phyloP scores from a whole-genome alignment of 2,113 vertebrate species.

The Xenopus borealis region DNA sequence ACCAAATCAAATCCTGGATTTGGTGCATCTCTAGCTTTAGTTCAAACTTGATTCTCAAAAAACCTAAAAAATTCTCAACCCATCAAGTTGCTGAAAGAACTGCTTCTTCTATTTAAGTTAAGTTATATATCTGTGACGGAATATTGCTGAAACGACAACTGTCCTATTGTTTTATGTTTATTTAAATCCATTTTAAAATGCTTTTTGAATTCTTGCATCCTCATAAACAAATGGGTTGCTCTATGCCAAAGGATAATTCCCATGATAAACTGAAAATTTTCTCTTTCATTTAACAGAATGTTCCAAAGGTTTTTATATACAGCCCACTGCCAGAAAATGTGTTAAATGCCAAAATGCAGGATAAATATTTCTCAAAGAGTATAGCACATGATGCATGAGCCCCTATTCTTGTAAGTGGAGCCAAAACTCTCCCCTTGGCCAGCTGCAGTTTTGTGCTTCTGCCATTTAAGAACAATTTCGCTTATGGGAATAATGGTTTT shows the following conservation, averaged over 20 bases:
- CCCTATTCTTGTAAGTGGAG: constrained; percentile 8
- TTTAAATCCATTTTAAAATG: background rate
- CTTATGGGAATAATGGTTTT: constrained; percentile 34
- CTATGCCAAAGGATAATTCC: constrained; percentile 3
- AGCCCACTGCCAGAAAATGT: constrained; percentile 12
- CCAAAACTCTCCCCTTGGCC: constrained; percentile 16
- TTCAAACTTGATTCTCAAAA: too few relatives aligned
- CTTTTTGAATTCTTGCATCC: background rate
- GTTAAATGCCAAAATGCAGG: constrained; percentile 19
- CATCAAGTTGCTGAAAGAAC: background rate
- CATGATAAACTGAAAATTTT: constrained; percentile 21
- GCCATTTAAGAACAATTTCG: constrained; percentile 35
- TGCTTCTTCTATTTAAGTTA: background rate
- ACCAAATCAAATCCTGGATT: too few relatives aligned
- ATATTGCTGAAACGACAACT: background rate
- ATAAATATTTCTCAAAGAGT: constrained; percentile 19
- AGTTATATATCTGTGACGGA: background rate
- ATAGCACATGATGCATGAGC: constrained; percentile 22
- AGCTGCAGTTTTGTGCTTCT: constrained; percentile 35
- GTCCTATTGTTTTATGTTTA: background rate
- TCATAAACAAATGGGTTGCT: background rate
- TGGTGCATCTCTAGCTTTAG: too few relatives aligned
- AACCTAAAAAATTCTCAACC: too few relatives aligned
- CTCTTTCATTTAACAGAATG: constrained; percentile 5
- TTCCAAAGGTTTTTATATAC: constrained; percentile 5